Evolutionary conservation across 2,888 invertebrate species (phyloP), one percentile per base, ranked within the genome.

Genomic region (Prosopocoilus inquinatus): DNA sequence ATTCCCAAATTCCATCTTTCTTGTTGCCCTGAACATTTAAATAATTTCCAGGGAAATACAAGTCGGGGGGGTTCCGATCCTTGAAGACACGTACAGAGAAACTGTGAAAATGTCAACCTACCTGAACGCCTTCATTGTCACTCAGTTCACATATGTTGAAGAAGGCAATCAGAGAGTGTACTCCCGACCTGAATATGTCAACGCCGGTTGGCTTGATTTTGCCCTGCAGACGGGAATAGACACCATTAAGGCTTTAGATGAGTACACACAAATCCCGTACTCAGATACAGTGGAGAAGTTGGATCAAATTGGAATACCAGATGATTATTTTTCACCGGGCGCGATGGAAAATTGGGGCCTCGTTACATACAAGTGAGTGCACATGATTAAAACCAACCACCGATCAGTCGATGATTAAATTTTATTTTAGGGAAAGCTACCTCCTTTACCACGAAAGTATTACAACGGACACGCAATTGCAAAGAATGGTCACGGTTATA

Each of bases 271-370:
- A 0, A 69, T 82, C 5, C 67, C 78, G 7, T 85, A 84, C 64
- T 74, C 46, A 33, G 5, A 2, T 1, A 28, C 20, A 28, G n/a
- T 63, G 11, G 81, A 82, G 0, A 92, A 93, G 74, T 79, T 90
- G 69, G 90, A 91, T 65, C 85, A 90, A 61, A 88, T 89, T 1
- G 91, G 91, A 0, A 84, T 95, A 7, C 91, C 93, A 0, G 90
- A 93, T 66, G 33, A 28, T 9, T 58, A 56, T 20, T 93, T 94
- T 68, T 81, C 85, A 28, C 87, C 89, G 59, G 89, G 90, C 13
- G 94, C 94, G 36, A 95, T 95, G 94, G 94, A 96, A 72, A 96
- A 95, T 72, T 95, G 95, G 94, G 95, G 95, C 3, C 75, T 95
- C 39, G 87, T 92, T 28, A 90, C 91, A 2, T 93, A 89, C 78